These are phyloP conservation scores for Neogale vison DNA, from an alignment of 2,113 vertebrate species.

Conservation along the genomic window DNA sequence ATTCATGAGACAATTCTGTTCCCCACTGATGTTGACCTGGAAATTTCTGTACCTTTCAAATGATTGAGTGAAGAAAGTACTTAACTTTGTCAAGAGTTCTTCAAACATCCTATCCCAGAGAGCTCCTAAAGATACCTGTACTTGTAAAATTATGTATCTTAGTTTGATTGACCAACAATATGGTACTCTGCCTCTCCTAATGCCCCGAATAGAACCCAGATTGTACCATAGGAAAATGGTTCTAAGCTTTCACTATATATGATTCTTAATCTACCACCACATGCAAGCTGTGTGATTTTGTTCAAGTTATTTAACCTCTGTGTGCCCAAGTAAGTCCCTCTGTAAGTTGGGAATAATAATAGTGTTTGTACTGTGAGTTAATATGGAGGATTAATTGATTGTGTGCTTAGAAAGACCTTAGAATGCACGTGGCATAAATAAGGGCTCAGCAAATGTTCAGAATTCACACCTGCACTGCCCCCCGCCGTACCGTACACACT, in stretches of 20 bases:
- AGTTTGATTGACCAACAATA: background rate
- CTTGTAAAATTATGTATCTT: background rate
- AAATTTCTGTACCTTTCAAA: background rate
- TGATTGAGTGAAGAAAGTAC: background rate
- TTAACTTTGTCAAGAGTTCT: background rate
- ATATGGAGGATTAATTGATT: background rate
- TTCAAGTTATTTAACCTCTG: background rate
- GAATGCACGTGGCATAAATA: background rate
- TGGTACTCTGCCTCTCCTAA: background rate
- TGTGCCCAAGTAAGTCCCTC: background rate
- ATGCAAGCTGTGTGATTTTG: background rate
- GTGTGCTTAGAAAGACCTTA: background rate
- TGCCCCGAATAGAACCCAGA: background rate
- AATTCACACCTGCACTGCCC: background rate
- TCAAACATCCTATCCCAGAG: background rate
- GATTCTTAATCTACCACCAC: background rate
- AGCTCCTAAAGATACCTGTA: background rate
- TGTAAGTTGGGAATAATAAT: background rate
- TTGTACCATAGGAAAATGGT: background rate
- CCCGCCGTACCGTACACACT: rapidly evolving
- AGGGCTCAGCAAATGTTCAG: background rate
- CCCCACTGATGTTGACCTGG: background rate
- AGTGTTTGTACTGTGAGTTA: background rate
- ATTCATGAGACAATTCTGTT: background rate
- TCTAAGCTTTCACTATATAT: background rate